Base-by-base conservation (phyloP, 2,113 vertebrate genomes). In the Passerina amoena region DNA sequence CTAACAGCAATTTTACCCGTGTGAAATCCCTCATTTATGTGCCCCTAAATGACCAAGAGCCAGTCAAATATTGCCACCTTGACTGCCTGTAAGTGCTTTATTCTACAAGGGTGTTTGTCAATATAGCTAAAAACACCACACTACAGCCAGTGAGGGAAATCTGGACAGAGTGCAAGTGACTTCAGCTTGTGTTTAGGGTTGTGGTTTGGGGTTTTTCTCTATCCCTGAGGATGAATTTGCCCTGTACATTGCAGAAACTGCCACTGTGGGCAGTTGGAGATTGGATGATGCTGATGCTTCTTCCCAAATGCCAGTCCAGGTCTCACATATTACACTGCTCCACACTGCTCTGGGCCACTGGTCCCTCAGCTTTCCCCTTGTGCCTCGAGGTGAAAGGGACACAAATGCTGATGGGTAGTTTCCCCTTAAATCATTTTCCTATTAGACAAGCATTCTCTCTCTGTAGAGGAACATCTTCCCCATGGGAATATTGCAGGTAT, bases 181-280 rank as follows among this genome's bases (percentile, higher is more conserved):
- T 75, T 73, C 20, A 60, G 24, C 25, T 47, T 12, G 2, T 51
- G 30, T 33, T 56, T 33, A 42, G n/a, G 20, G n/a, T 19, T 33
- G 28, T 64, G 48, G 8, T 23, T 72, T 42, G 45, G 11, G 4
- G 7, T 1, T 17, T 57, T 57, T 81, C 35, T 33, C 48, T 38
- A 38, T 6, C 24, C 47, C 73, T 8, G 19, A 79, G 73, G 45
- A 76, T 40, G 59, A 77, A 60, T 75, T 42, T 68, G 31, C 48
- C 40, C 51, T 17, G 37, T 13, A 17, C 2, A 0, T 12, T 71
- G 60, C 64, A 94, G 76, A 81, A 83, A 78, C 11, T 18, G 4
- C 28, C 47, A 63, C 24, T 2, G 3, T 4, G 47, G 33, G 50
- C 1, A 25, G 3, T 0, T 30, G 40, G 68, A 78, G 35, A 27